A percentile compares a stretch with the other conserved stretches of the same genome.
phyloP scores from a whole-genome alignment of 2,797 vertebrate genomes.

The Neostethus bicornis region DNA sequence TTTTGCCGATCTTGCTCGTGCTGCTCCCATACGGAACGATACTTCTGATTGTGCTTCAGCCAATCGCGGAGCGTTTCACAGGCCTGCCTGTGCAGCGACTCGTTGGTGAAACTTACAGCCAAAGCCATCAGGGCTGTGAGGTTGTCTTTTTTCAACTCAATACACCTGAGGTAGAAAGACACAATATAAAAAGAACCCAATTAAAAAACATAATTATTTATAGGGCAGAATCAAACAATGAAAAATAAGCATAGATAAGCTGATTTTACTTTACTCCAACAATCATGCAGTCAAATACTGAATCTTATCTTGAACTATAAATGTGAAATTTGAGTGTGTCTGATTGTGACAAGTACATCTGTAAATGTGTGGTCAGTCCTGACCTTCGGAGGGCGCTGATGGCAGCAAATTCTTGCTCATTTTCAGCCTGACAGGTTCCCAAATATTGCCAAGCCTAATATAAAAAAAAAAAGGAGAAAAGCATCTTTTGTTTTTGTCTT shows the following conservation, averaged over 20 bases:
- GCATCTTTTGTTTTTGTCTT: background rate
- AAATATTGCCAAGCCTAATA: conserved; percentile 96
- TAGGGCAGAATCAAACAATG: too few species aligned
- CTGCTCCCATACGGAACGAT: conserved; percentile 84
- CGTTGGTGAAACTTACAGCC: conserved; percentile 97
- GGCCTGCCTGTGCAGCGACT: conserved; percentile 96
- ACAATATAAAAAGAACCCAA: background rate
- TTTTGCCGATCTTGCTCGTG: conserved; percentile 62
- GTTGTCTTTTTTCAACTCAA: conserved; percentile 95
- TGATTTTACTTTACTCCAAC: too few species aligned
- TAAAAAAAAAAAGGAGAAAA: conserved; percentile 3
- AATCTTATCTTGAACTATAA: background rate
- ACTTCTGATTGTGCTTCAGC: conserved; percentile 90
- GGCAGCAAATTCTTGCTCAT: conserved; percentile 95
- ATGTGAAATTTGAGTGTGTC: background rate
- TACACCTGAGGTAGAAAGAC: conserved; percentile 80
- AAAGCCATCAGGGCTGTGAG: conserved; percentile 94
- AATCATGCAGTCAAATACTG: too few species aligned
- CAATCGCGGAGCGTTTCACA: conserved; percentile 95
- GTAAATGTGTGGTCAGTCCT: conserved; percentile 48
- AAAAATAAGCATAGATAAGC: too few species aligned
- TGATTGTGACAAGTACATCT: background rate
- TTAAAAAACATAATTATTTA: too few species aligned
- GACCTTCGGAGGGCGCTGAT: conserved; percentile 97
- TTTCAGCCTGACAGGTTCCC: conserved; percentile 97